Evolutionary conservation across 2,797 vertebrate genomes (phyloP).

Genomic region (Coregonus ussuriensis): DNA sequence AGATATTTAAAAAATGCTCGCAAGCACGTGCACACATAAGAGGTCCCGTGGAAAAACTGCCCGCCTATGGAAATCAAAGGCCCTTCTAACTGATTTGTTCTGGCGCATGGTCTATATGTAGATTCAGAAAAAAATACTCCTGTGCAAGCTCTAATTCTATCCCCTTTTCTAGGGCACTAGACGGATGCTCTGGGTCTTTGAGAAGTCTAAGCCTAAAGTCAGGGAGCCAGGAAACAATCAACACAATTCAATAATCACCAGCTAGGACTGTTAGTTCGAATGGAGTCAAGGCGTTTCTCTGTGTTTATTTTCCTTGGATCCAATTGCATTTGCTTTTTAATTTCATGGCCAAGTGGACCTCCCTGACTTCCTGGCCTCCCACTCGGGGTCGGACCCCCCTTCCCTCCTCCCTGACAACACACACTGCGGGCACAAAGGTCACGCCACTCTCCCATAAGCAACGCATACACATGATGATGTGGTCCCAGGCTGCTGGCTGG

Average conservation of each 20-base stretch:
- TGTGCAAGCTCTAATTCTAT: neutral
- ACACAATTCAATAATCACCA: conserved; percentile 60
- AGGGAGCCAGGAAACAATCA: conserved; percentile 18
- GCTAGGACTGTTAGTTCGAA: conserved; percentile 51
- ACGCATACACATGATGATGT: neutral
- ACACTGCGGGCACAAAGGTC: neutral
- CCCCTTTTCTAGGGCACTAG: neutral
- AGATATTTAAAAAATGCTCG: too few relatives aligned
- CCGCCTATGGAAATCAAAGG: too few relatives aligned
- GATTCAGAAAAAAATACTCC: neutral
- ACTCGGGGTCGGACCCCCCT: neutral
- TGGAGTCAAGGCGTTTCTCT: conserved; percentile 43
- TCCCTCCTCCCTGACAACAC: conserved; percentile 11
- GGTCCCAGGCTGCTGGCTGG: neutral
- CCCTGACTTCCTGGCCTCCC: conserved; percentile 56
- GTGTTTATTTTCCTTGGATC: conserved; percentile 71
- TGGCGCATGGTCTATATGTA: too few relatives aligned
- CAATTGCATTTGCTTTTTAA: conserved; percentile 67
- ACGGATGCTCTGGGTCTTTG: neutral
- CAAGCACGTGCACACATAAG: too few relatives aligned
- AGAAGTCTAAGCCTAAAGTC: neutral
- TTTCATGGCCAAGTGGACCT: conserved; percentile 72
- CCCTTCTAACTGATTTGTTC: too few relatives aligned
- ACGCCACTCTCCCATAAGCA: neutral
- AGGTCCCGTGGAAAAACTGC: too few relatives aligned